A percentile compares a stretch with the other conserved stretches of the same genome.
These are phyloP conservation scores for Meandrina meandrites DNA, from an alignment of 92 coral and sea anemone species.

Conservation along the genomic window DNA sequence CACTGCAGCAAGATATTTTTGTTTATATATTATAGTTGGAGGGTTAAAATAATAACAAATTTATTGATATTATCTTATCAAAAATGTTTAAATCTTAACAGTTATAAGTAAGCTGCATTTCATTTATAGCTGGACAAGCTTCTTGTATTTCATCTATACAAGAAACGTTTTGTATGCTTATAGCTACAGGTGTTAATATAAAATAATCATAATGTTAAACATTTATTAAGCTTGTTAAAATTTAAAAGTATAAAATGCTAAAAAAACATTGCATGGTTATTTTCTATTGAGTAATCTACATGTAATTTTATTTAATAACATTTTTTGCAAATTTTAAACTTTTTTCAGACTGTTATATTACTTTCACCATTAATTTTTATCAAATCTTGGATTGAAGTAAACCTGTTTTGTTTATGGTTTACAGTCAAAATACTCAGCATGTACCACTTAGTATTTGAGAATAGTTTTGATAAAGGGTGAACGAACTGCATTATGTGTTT, in stretches of 20 bases:
- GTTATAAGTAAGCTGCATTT: too few species aligned
- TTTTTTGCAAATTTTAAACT: background rate
- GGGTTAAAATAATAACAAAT: background rate
- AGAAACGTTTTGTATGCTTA: too few species aligned
- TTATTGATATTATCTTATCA: background rate
- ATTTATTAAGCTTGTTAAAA: background rate
- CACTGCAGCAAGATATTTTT: slow-evolving; percentile 58
- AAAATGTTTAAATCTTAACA: background rate
- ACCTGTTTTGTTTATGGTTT: too few species aligned
- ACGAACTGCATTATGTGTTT: too few species aligned
- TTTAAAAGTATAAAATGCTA: too few species aligned
- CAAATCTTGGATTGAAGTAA: too few species aligned
- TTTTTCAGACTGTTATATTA: too few species aligned
- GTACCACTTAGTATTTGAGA: too few species aligned
- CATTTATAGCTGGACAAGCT: background rate
- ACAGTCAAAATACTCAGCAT: too few species aligned
- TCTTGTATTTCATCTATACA: background rate
- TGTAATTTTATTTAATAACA: background rate
- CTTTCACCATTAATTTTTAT: too few species aligned
- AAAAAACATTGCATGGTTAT: background rate
- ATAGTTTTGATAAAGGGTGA: too few species aligned
- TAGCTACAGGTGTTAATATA: too few species aligned
- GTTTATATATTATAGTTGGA: background rate
- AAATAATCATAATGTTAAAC: background rate
- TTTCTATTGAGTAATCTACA: background rate